Evolutionary conservation across 2,888 invertebrate genomes (phyloP).

Genomic region (Zygogramma bicolorata): DNA sequence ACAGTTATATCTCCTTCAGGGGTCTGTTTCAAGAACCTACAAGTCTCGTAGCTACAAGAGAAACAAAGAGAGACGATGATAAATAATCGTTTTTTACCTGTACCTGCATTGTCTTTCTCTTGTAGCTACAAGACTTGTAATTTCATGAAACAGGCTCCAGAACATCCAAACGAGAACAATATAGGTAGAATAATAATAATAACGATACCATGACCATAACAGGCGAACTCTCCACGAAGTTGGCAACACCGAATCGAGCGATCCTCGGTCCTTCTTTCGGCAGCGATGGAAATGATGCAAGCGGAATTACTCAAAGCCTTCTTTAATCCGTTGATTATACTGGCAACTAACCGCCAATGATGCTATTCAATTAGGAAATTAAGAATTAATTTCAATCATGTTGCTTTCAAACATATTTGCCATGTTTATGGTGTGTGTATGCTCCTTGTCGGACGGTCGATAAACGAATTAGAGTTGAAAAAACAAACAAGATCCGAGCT

Average conservation of each 20-base stretch:
- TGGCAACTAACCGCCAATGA: slow-evolving; percentile 63
- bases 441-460: slow-evolving; percentile 49
- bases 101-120: too few relatives aligned
- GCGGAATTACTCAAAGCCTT: slow-evolving; percentile 64
- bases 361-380: slow-evolving; percentile 64
- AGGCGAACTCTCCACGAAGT: neutral
- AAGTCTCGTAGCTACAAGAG: too few relatives aligned
- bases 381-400: slow-evolving; percentile 60
- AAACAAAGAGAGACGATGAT: too few relatives aligned
- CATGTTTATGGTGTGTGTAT: slow-evolving; percentile 50
- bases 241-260: neutral
- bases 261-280: slow-evolving; percentile 42
- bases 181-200: too few relatives aligned
- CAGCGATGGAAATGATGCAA: slow-evolving; percentile 51
- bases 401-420: slow-evolving; percentile 49
- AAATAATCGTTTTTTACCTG: too few relatives aligned
- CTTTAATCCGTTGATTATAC: slow-evolving; percentile 64
- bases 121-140: too few relatives aligned
- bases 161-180: too few relatives aligned
- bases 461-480: slow-evolving; percentile 53
- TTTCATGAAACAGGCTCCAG: too few relatives aligned
- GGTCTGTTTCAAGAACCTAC: too few relatives aligned
- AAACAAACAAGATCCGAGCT: slow-evolving; percentile 47
- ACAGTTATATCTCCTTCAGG: too few relatives aligned
- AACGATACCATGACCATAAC: too few relatives aligned